phyloP scores from a whole-genome alignment of 2,888 invertebrate genomes.

The Ryuthela nishihirai region DNA sequence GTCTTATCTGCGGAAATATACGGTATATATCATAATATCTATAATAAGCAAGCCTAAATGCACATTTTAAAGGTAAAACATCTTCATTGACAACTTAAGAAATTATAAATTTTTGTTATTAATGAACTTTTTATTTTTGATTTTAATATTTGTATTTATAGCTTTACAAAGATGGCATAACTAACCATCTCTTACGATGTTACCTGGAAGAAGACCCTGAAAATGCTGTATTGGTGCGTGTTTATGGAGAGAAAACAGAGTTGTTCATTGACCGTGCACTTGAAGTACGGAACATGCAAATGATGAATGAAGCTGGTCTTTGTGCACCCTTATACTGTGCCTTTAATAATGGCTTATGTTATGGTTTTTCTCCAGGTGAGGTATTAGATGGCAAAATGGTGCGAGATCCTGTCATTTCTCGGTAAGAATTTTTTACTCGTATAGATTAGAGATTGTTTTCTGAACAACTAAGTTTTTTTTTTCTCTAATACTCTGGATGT shows the following conservation, averaged over 20 bases:
- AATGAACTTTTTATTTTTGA: background rate
- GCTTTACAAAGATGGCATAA: conserved; percentile 91
- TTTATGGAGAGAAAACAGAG: conserved; percentile 92
- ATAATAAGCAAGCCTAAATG: too few relatives aligned
- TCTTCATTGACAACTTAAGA: background rate
- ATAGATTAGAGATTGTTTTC: too few relatives aligned
- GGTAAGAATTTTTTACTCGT: too few relatives aligned
- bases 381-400: conserved; percentile 67
- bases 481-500: too few relatives aligned
- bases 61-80: background rate
- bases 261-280: conserved; percentile 81
- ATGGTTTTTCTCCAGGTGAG: conserved; percentile 71
- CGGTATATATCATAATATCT: too few relatives aligned
- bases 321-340: conserved; percentile 84
- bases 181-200: conserved; percentile 84
- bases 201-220: conserved; percentile 55
- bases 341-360: conserved; percentile 90
- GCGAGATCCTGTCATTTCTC: conserved; percentile 45
- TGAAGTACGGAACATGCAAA: conserved; percentile 57
- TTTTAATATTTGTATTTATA: conserved; percentile 49
- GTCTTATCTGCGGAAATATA: too few relatives aligned
- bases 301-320: conserved; percentile 68
- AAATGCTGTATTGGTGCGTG: conserved; percentile 75
- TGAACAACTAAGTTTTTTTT: too few relatives aligned
- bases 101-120: background rate